Evolutionary conservation across 2,113 vertebrate genomes (phyloP).

Genomic region (Vulpes ferrilata): DNA sequence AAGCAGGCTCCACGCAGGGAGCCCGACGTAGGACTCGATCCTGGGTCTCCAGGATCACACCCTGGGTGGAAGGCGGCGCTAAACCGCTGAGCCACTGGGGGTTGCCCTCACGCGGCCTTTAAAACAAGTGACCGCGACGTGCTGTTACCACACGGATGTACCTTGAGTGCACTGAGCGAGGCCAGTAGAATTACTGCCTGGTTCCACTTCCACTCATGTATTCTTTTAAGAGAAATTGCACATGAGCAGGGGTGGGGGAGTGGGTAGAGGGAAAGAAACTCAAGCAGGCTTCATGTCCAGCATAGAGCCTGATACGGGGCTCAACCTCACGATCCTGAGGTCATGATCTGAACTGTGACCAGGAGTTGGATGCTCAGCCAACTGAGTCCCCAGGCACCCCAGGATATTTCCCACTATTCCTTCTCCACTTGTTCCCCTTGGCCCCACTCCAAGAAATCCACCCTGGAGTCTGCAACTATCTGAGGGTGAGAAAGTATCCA

Average conservation of each 20-base stretch:
- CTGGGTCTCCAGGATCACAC: too few species aligned
- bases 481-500: not conserved
- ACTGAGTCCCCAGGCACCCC: not conserved
- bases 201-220: not conserved
- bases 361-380: not conserved
- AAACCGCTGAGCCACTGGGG: too few species aligned
- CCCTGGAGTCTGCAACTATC: not conserved
- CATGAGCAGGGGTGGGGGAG: not conserved
- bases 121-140: not conserved
- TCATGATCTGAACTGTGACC: not conserved
- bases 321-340: not conserved
- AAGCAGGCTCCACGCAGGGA: too few species aligned
- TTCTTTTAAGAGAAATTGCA: too few species aligned
- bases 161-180: not conserved
- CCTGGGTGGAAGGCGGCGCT: too few species aligned
- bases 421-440: not conserved
- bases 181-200: not conserved
- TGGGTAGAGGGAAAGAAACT: not conserved
- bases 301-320: not conserved
- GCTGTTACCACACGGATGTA: not conserved
- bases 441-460: not conserved
- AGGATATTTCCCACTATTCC: not conserved
- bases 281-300: not conserved
- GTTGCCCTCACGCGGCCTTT: not conserved
- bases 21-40: too few species aligned